A percentile compares a stretch with the other conserved stretches of the same genome.
phyloP scores from a whole-genome alignment of 1,140 invertebrate species.

The Elysia chlorotica region DNA sequence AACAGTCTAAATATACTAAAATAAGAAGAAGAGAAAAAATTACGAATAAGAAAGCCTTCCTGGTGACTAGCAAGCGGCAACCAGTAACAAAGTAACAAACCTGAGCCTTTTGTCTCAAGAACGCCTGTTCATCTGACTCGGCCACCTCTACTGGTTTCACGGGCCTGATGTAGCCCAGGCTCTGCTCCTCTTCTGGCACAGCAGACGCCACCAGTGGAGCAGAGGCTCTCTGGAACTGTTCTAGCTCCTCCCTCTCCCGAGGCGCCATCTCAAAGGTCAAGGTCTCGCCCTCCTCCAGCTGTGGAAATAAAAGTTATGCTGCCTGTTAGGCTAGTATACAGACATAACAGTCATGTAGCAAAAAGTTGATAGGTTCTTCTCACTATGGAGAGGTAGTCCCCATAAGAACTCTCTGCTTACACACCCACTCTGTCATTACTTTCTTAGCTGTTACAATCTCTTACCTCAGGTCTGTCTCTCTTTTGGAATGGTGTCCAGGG shows the following conservation, averaged over 20 bases:
- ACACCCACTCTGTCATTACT: not conserved
- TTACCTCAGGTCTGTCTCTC: constrained; percentile 40
- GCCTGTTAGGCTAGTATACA: too few relatives aligned
- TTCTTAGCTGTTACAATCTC: not conserved
- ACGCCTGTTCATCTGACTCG: constrained; percentile 39
- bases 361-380: too few relatives aligned
- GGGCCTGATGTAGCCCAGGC: constrained; percentile 34
- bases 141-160: constrained; percentile 31
- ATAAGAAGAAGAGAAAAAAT: too few relatives aligned
- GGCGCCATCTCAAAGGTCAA: constrained; percentile 32
- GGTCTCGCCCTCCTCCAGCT: constrained; percentile 39
- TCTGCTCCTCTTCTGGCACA: constrained; percentile 37
- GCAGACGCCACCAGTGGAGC: constrained; percentile 24
- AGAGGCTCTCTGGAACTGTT: constrained; percentile 26
- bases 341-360: too few relatives aligned
- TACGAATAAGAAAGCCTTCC: too few relatives aligned
- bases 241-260: constrained; percentile 35
- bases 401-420: too few relatives aligned
- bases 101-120: constrained; percentile 50
- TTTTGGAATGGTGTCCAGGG: constrained; percentile 37
- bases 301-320: not conserved
- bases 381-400: too few relatives aligned
- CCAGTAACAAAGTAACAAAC: constrained; percentile 33
- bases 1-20: not conserved
- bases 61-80: too few relatives aligned